These are phyloP conservation scores for Hydroisotoma schaefferi DNA, from an alignment of 2,888 invertebrate species.

Conservation along the genomic window DNA sequence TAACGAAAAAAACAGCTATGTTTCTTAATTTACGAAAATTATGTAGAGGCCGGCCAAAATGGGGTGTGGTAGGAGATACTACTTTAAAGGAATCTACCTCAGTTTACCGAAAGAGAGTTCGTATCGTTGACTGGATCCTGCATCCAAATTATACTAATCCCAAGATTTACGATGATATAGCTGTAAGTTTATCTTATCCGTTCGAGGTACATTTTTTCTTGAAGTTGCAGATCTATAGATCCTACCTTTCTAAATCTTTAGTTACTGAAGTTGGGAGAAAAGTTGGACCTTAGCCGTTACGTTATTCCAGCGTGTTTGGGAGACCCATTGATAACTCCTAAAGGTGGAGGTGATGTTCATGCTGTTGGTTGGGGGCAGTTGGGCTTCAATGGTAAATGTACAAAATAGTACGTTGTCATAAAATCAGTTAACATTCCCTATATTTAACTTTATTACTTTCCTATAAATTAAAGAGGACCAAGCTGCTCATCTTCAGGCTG, in stretches of 20 bases:
- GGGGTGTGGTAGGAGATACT: conserved; percentile 31
- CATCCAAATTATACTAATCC: conserved; percentile 36
- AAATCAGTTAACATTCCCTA: too few species aligned
- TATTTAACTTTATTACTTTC: not conserved
- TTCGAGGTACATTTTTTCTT: not conserved
- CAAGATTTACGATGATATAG: conserved; percentile 35
- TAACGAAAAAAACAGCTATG: not conserved
- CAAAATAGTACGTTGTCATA: not conserved
- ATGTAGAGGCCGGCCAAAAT: conserved; percentile 25
- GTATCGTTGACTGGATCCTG: conserved; percentile 24
- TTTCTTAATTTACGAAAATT: too few species aligned
- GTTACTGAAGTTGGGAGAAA: conserved; percentile 11
- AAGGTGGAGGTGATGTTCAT: conserved; percentile 5
- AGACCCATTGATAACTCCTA: conserved; percentile 11
- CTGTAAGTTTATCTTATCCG: conserved; percentile 14
- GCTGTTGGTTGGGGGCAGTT: conserved; percentile 27
- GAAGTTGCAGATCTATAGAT: not conserved
- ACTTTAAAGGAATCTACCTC: conserved; percentile 16
- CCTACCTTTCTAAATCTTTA: not conserved
- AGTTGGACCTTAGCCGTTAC: conserved; percentile 21
- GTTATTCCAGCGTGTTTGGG: conserved; percentile 28
- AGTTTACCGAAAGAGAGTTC: conserved; percentile 18
- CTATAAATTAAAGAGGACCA: conserved; percentile 6
- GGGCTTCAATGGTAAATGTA: not conserved
- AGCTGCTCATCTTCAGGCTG: conserved; percentile 11